Base-by-base conservation (phyloP, 2,888 invertebrate species). In the Octodonta nipae region DNA sequence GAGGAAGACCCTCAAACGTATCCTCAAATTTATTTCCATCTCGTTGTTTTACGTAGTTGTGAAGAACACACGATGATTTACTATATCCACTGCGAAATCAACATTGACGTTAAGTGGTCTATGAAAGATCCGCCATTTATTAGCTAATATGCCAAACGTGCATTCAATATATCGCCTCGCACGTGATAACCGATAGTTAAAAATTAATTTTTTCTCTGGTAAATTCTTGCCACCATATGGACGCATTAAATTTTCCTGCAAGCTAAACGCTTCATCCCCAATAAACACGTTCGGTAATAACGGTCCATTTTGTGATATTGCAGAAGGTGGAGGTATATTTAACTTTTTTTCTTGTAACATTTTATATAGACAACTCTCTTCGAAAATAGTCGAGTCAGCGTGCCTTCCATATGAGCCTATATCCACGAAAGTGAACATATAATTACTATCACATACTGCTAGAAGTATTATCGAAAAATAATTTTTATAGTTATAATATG, bases 61-160 rank as follows among this genome's bases (percentile, higher is more conserved):
- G 28, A 13, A 35, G 35, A 13, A 35, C 15, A 25, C 35, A 35
- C 15, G 16, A 16, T n/a, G 35, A 24, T 11, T 25, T 26, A 15
- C 28, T 16, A 17, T 31, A 33, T 6, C 13, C 16, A 11, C 26
- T 26, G 28, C 25, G 13, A 31, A 30, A 20, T 25, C 12, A 14
- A 28, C 15, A 24, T 29, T 17, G 8, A 37, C 29, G 30, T 37
- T 27, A 13, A 37, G 20, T 15, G 38, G 32, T 11, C 35, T 15
- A 26, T 35, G 35, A 22, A 38, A 33, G 12, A 38, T 35, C 10
- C 38, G 32, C 35, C 38, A 38, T 20, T 38, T 38, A 13, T 38
- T 38, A 10, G 38, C 30, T 13, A 38, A 15, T 24, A 35, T 38
- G 4, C 38, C 38, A 33, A 38, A 38, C 8, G 33, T 20, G 28